Percentiles rank a stretch among this genome's conserved stretches.
phyloP scores from a whole-genome alignment of 1,140 invertebrate genomes.

The Drosophila subpulchrella region DNA sequence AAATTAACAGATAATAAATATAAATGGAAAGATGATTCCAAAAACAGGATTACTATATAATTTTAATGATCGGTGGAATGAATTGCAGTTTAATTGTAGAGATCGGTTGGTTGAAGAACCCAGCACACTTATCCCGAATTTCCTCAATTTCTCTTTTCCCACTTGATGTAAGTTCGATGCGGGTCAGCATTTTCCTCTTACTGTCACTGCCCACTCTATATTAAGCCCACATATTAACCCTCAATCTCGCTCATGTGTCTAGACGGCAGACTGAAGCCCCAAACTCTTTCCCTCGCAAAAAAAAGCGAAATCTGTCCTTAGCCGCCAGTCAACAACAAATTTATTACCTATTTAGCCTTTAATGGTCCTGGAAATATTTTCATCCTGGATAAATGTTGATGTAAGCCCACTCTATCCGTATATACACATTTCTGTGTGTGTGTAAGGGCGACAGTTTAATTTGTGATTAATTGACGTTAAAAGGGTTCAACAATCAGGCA shows the following conservation, averaged over 20 bases:
- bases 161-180: conserved; percentile 25
- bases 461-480: conserved; percentile 83
- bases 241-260: conserved; percentile 49
- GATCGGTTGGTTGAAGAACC: conserved; percentile 2
- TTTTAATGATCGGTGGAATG: conserved; percentile 6
- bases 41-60: not conserved
- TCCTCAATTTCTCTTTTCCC: conserved; percentile 10
- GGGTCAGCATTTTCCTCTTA: conserved; percentile 23
- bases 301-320: conserved; percentile 70
- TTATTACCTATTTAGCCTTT: conserved; percentile 81
- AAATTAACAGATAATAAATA: not conserved
- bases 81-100: conserved; percentile 11
- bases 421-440: conserved; percentile 6
- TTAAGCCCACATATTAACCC: conserved; percentile 41
- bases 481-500: conserved; percentile 70
- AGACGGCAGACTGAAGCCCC: conserved; percentile 50
- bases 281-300: conserved; percentile 7
- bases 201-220: conserved; percentile 7
- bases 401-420: conserved; percentile 6
- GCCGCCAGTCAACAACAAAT: conserved; percentile 72
- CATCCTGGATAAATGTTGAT: conserved; percentile 66
- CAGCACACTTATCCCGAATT: conserved; percentile 14
- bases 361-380: conserved; percentile 77
- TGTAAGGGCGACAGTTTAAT: conserved; percentile 67
- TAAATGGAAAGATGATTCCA: not conserved